A percentile compares a stretch with the other conserved stretches of the same genome.
Evolutionary conservation across 1,140 invertebrate species (phyloP).

Genomic region (Archegozetes longisetosus): DNA sequence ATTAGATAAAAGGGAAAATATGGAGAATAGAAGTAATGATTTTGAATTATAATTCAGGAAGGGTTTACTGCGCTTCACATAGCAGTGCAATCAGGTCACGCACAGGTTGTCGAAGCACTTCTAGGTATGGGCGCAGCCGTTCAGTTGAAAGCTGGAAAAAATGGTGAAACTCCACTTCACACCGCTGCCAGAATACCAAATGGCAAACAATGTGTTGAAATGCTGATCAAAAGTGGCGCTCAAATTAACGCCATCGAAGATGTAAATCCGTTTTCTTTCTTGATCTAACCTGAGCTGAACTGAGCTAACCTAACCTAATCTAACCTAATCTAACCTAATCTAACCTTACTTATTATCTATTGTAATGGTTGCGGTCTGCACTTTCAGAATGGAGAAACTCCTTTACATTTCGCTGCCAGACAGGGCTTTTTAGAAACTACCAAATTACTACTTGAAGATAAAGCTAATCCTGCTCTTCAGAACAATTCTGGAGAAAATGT

Average conservation of each 20-base stretch:
- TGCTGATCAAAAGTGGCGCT: constrained; percentile 93
- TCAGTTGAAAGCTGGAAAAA: constrained; percentile 60
- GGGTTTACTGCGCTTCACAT: constrained; percentile 97
- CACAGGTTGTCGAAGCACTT: constrained; percentile 86
- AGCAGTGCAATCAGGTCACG: constrained; percentile 90
- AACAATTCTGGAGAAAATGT: constrained; percentile 51
- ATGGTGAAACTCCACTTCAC: constrained; percentile 78
- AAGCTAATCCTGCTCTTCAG: constrained; percentile 69
- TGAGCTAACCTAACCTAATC: no score
- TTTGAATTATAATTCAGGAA: constrained; percentile 37
- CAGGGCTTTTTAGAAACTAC: constrained; percentile 73
- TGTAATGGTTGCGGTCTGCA: constrained; percentile 28
- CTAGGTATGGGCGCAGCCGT: constrained; percentile 92
- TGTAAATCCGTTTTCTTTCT: constrained; percentile 15
- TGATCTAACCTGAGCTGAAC: not conserved
- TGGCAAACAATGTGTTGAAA: constrained; percentile 87
- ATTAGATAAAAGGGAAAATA: no score
- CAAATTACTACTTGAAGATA: constrained; percentile 68
- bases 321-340: not conserved
- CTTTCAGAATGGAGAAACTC: constrained; percentile 81
- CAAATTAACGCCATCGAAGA: constrained; percentile 58
- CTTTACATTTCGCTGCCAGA: constrained; percentile 69
- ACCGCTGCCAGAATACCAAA: constrained; percentile 81
- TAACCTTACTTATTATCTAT: not conserved
- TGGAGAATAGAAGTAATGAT: not conserved